phyloP scores from a whole-genome alignment of 2,113 vertebrate genomes.

The Crotalus tigris region DNA sequence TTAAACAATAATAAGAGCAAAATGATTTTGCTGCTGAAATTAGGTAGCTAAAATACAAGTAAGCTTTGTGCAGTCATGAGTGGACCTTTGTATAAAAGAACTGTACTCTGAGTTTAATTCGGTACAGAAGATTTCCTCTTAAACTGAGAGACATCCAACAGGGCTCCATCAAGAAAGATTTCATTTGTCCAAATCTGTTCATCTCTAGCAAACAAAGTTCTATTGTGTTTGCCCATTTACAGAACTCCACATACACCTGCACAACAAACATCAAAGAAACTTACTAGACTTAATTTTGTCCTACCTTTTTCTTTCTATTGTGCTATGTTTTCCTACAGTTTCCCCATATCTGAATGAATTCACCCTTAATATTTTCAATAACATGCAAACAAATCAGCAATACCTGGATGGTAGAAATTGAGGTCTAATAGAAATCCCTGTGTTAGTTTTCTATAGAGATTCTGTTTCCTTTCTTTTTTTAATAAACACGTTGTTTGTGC shows the following conservation, averaged over 20 bases:
- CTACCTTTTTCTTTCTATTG: background rate
- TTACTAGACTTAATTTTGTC: background rate
- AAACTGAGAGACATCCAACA: background rate
- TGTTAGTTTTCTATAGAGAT: background rate
- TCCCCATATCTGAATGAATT: background rate
- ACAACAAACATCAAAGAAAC: background rate
- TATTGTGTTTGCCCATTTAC: background rate
- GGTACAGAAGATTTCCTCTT: background rate
- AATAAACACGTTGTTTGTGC: accelerated
- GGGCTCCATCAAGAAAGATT: background rate
- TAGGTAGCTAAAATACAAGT: background rate
- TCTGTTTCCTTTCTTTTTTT: background rate
- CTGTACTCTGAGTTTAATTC: background rate
- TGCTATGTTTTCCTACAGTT: background rate
- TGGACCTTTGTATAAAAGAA: background rate
- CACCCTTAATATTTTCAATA: background rate
- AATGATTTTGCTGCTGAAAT: background rate
- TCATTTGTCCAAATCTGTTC: background rate
- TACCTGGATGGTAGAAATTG: background rate
- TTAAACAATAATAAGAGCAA: background rate
- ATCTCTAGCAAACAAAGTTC: background rate
- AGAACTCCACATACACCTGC: background rate
- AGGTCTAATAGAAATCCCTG: background rate
- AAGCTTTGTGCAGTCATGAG: background rate
- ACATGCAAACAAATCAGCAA: background rate